These are phyloP conservation scores for Pseudochromis fuscus DNA, from an alignment of 2,797 vertebrate genomes.

Conservation along the genomic window DNA sequence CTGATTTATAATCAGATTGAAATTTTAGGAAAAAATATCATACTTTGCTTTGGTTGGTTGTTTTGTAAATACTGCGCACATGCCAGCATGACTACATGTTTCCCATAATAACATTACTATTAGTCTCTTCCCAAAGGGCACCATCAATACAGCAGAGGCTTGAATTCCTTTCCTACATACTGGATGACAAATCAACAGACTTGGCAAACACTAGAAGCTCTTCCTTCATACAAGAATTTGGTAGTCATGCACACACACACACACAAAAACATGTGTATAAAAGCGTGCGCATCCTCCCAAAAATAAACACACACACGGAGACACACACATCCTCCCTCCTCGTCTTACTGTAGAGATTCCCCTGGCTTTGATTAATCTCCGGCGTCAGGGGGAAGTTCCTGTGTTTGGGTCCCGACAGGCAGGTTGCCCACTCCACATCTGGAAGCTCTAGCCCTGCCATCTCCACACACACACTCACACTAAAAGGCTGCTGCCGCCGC, in stretches of 20 bases:
- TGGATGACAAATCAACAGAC: conserved; percentile 70
- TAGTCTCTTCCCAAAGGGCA: conserved; percentile 67
- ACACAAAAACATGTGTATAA: conserved; percentile 55
- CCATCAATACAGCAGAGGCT: conserved; percentile 67
- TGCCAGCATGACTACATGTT: conserved; percentile 71
- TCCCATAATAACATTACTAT: conserved; percentile 65
- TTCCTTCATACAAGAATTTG: conserved; percentile 55
- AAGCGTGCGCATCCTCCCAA: conserved; percentile 50
- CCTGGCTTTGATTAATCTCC: conserved; percentile 84
- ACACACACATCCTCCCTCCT: conserved; percentile 53
- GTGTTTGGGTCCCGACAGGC: conserved; percentile 82
- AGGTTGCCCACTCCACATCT: conserved; percentile 86
- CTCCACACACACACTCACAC: conserved; percentile 55
- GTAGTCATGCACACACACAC: conserved; percentile 41
- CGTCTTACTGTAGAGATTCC: conserved; percentile 73
- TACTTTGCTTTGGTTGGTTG: conserved; percentile 58
- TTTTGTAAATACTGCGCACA: conserved; percentile 68
- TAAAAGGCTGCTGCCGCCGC: conserved; percentile 44
- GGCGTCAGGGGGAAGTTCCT: conserved; percentile 83
- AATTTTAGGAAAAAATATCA: conserved; percentile 59
- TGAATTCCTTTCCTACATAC: conserved; percentile 60
- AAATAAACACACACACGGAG: conserved; percentile 52
- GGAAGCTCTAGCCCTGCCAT: conserved; percentile 80
- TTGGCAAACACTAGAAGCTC: conserved; percentile 54
- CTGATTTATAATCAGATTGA: conserved; percentile 77